These are phyloP conservation scores for Thaumatotibia leucotreta DNA, from an alignment of 1,140 invertebrate genomes.

Conservation along the genomic window DNA sequence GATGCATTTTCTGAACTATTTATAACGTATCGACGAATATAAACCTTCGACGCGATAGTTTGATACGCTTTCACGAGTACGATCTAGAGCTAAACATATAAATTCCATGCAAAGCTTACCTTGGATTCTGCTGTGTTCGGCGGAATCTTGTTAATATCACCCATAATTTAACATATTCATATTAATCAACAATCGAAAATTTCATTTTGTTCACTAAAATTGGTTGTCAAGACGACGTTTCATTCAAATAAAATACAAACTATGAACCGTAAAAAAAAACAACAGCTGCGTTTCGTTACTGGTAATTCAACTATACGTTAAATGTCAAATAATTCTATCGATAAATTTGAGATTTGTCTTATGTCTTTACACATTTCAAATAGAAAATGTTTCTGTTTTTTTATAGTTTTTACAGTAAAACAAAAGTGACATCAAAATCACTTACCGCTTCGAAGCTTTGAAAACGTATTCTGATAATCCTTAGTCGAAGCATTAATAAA, in stretches of 20 bases:
- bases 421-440: not conserved
- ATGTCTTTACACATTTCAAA: too few relatives aligned
- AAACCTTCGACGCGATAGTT: conserved; percentile 37
- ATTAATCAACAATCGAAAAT: conserved; percentile 50
- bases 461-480: not conserved
- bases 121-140: conserved; percentile 48
- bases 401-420: not conserved
- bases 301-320: conserved; percentile 1
- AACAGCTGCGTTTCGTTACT: conserved; percentile 36
- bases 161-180: conserved; percentile 69
- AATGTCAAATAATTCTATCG: not conserved
- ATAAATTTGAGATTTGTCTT: not conserved
- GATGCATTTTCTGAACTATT: conserved; percentile 40
- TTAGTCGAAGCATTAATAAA: not conserved
- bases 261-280: conserved; percentile 34
- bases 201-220: conserved; percentile 54
- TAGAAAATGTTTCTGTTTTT: too few relatives aligned
- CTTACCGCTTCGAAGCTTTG: not conserved
- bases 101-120: conserved; percentile 36
- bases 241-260: conserved; percentile 71
- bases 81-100: conserved; percentile 14
- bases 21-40: conserved; percentile 40
- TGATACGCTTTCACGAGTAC: conserved; percentile 12
- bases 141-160: conserved; percentile 53
- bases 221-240: conserved; percentile 72